Evolutionary conservation across 2,797 vertebrate species (phyloP), one percentile per base, ranked within the genome.

Genomic region (Lepus oiostolus): DNA sequence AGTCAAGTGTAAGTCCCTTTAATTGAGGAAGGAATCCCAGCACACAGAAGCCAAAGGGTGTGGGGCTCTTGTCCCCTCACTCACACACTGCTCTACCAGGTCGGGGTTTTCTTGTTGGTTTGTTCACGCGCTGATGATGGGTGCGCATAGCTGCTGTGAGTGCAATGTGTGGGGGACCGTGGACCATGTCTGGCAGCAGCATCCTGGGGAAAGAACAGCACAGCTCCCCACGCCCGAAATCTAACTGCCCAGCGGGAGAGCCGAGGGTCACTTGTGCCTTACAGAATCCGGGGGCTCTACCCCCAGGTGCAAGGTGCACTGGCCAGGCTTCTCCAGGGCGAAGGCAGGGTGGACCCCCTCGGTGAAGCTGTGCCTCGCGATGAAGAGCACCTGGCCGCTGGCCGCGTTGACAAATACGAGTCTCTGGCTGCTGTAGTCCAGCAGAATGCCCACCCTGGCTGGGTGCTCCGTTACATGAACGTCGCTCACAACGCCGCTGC

Each of bases 341-440:
- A 99, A 99, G 67, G 98, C 98, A 0, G 99, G 99, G 95, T 99
- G 98, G 83, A 98, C 99, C 1, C 98, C 98, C 96, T 98, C 96
- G 0, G 96, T 98, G 97, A 99, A 99, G 85, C 76, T 97, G 92
- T 99, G 99, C 90, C 97, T 98, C 95, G 99, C 98, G 63, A 98
- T 50, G 22, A 99, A 99, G 50, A 99, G 97, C 93, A 99, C 47
- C 97, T 99, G 99, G 54, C 99, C 99, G 1, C 97, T 99, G 60
- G 98, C 98, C 3, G 99, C 98, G 0, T 99, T 99, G 97, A 99
- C 99, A 98, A 99, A 99, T 54, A 98, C 98, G 7, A 99, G 98
- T 50, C 98, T 98, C 72, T 99, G 98, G 0, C 90, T 94, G 54
- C 83, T 98, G 96, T 98, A 99, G 97, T 99, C 99, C 98, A 99